These are phyloP conservation scores for Phocides pigmalion DNA, from an alignment of 1,140 invertebrate genomes.

Conservation along the genomic window DNA sequence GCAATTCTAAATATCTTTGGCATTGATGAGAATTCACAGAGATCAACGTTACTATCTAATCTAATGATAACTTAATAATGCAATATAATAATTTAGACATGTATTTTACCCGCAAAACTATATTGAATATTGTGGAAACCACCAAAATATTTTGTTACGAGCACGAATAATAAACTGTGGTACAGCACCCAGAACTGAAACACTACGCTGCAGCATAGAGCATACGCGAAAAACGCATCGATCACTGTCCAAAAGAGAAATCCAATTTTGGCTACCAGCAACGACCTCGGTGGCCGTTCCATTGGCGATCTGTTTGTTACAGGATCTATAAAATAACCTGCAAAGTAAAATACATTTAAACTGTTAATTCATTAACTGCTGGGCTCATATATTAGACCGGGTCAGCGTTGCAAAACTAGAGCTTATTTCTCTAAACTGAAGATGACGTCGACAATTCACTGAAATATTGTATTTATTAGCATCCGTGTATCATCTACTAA, in stretches of 20 bases:
- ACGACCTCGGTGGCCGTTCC: constrained; percentile 49
- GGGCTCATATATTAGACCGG: too few species aligned
- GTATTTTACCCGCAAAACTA: constrained; percentile 54
- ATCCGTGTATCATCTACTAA: too few species aligned
- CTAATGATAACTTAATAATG: not conserved
- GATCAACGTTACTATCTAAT: constrained; percentile 21
- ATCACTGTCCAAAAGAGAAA: constrained; percentile 69
- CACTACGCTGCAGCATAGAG: constrained; percentile 49
- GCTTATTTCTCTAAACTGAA: too few species aligned
- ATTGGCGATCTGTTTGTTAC: constrained; percentile 44
- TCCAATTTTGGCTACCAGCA: constrained; percentile 53
- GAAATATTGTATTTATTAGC: too few species aligned
- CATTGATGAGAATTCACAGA: constrained; percentile 63
- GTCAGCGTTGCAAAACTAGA: too few species aligned
- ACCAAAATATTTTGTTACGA: constrained; percentile 67
- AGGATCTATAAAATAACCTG: constrained; percentile 65
- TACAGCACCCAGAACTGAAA: constrained; percentile 74
- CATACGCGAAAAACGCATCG: constrained; percentile 63
- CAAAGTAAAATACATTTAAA: constrained; percentile 38
- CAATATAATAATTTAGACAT: constrained; percentile 7
- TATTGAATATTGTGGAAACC: constrained; percentile 76
- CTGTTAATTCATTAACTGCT: too few species aligned
- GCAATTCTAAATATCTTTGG: constrained; percentile 45
- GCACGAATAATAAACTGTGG: constrained; percentile 61
- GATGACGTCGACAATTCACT: too few species aligned